These are phyloP conservation scores for Manduca sexta DNA, from an alignment of 1,140 invertebrate species.

Conservation along the genomic window DNA sequence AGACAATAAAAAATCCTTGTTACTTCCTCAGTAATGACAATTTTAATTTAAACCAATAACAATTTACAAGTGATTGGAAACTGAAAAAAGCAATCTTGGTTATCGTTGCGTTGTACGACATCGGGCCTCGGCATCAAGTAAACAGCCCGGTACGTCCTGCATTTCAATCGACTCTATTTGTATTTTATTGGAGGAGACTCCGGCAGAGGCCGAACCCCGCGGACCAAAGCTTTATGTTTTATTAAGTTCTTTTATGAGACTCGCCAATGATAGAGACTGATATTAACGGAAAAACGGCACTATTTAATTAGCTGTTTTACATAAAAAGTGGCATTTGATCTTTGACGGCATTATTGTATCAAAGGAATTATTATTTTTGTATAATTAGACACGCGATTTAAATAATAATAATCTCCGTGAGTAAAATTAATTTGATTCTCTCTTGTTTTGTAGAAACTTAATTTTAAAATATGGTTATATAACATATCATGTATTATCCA, in stretches of 20 bases:
- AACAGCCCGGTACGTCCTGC: slow-evolving; percentile 63
- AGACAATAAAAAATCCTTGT: background rate
- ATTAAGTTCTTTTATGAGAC: slow-evolving; percentile 67
- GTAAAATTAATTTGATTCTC: no score
- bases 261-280: slow-evolving; percentile 48
- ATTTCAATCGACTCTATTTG: slow-evolving; percentile 72
- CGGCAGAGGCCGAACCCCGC: slow-evolving; percentile 42
- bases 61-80: slow-evolving; percentile 60
- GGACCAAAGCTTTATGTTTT: slow-evolving; percentile 64
- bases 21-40: slow-evolving; percentile 6
- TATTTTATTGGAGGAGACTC: slow-evolving; percentile 68
- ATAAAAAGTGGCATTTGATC: no score
- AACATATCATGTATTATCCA: no score
- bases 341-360: no score
- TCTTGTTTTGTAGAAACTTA: no score
- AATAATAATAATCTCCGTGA: no score
- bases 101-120: slow-evolving; percentile 51
- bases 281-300: slow-evolving; percentile 46
- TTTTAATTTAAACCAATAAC: slow-evolving; percentile 53
- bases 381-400: no score
- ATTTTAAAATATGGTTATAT: no score
- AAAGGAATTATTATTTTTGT: no score
- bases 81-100: slow-evolving; percentile 68
- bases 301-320: slow-evolving; percentile 7
- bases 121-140: slow-evolving; percentile 49